Conservation (phyloP, 1,140 invertebrate genomes). For the Papilio polytes region DNA sequence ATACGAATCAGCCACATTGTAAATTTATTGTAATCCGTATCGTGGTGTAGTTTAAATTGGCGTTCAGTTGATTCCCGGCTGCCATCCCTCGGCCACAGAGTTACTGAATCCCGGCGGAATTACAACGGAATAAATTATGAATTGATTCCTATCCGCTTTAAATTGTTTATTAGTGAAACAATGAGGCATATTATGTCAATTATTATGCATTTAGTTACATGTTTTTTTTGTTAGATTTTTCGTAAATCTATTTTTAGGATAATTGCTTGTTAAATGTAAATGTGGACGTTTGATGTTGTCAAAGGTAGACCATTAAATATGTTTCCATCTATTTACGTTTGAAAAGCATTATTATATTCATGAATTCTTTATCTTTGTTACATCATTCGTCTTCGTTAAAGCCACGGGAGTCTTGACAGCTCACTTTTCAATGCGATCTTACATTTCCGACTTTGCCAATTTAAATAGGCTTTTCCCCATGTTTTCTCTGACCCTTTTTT, state of each 20-base stretch:
- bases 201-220: neutral
- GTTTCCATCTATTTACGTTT: neutral
- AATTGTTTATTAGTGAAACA: neutral
- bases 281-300: too few relatives aligned
- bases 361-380: neutral
- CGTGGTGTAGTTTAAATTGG: constrained; percentile 3
- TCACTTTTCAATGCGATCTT: constrained; percentile 1
- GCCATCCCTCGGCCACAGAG: neutral
- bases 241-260: too few relatives aligned
- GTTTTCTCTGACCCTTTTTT: constrained; percentile 3
- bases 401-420: neutral
- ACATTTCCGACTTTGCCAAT: constrained; percentile 3
- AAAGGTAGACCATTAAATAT: neutral
- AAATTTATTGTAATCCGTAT: constrained; percentile 11
- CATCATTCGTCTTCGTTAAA: neutral
- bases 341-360: neutral
- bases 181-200: neutral
- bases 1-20: neutral
- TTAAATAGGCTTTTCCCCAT: constrained; percentile 10
- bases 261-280: too few relatives aligned
- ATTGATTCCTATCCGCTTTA: neutral
- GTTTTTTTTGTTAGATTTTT: neutral
- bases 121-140: neutral
- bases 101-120: neutral
- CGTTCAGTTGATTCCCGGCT: neutral